phyloP scores from a whole-genome alignment of 2,888 invertebrate species.

The Lithophane semibrunnea region DNA sequence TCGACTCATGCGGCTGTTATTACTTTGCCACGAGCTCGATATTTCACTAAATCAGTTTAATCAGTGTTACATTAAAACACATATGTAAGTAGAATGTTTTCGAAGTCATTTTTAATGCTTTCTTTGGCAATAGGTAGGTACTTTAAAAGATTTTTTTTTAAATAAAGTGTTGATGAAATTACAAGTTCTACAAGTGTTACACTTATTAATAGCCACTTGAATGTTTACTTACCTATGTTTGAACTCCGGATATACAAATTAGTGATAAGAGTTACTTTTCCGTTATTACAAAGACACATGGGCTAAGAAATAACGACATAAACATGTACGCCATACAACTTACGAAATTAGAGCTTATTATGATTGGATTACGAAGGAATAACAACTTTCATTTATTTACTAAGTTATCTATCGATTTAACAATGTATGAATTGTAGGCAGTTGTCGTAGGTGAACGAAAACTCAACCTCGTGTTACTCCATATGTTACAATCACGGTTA shows the following conservation, averaged over 20 bases:
- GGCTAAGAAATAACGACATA: slow-evolving; percentile 10
- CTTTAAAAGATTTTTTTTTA: background rate
- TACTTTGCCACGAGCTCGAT: too few relatives aligned
- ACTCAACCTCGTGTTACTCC: background rate
- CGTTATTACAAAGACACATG: slow-evolving; percentile 27
- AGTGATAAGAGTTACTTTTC: slow-evolving; percentile 38
- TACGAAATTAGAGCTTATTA: slow-evolving; percentile 27
- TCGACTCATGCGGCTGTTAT: too few relatives aligned
- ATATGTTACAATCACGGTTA: background rate
- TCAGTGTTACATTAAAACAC: background rate
- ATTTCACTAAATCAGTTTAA: background rate
- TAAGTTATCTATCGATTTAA: background rate
- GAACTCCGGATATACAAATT: slow-evolving; percentile 37
- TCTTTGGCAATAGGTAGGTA: background rate
- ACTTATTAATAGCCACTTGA: slow-evolving; percentile 18
- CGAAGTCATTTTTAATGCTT: slow-evolving; percentile 4
- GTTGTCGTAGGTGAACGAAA: background rate
- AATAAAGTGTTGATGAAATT: background rate
- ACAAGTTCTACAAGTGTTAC: slow-evolving; percentile 16
- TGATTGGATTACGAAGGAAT: slow-evolving; percentile 16
- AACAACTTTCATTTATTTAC: slow-evolving; percentile 31
- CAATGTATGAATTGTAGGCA: background rate
- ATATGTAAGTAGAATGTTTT: background rate
- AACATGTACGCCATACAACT: slow-evolving; percentile 12
- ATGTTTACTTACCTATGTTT: background rate